A percentile compares a stretch with the other conserved stretches of the same genome.
These are phyloP conservation scores for Eumeta japonica DNA, from an alignment of 1,140 invertebrate species.

Conservation along the genomic window DNA sequence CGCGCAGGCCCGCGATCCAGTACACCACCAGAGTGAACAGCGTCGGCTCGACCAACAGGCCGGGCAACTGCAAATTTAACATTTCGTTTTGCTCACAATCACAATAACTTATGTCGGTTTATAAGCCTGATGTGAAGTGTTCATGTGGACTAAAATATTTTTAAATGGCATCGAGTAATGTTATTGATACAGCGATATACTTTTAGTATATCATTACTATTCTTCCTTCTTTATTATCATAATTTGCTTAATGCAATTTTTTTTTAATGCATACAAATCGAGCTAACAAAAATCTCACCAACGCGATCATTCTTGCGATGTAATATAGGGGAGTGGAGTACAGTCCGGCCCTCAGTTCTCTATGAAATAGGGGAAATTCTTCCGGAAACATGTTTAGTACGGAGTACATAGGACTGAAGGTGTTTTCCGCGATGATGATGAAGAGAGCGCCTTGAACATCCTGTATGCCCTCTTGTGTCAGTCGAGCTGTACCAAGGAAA, in stretches of 20 bases:
- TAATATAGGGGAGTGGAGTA: conserved; percentile 76
- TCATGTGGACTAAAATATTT: too few relatives aligned
- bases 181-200: too few relatives aligned
- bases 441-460: conserved; percentile 80
- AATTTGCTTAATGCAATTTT: background rate
- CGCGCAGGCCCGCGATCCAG: conserved; percentile 72
- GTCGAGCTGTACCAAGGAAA: conserved; percentile 66
- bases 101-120: too few relatives aligned
- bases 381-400: conserved; percentile 76
- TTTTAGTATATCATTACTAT: too few relatives aligned
- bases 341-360: conserved; percentile 76
- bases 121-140: too few relatives aligned
- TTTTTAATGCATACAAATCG: background rate
- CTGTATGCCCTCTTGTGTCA: conserved; percentile 76
- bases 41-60: conserved; percentile 73
- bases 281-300: conserved; percentile 74
- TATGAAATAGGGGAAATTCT: conserved; percentile 73
- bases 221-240: too few relatives aligned
- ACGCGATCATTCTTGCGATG: conserved; percentile 68
- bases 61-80: conserved; percentile 68
- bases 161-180: too few relatives aligned
- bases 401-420: conserved; percentile 83
- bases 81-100: too few relatives aligned
- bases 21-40: conserved; percentile 77
- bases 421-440: conserved; percentile 82